A percentile compares a stretch with the other conserved stretches of the same genome.
phyloP scores from a whole-genome alignment of 2,797 vertebrate genomes.

The Aplochiton taeniatus region DNA sequence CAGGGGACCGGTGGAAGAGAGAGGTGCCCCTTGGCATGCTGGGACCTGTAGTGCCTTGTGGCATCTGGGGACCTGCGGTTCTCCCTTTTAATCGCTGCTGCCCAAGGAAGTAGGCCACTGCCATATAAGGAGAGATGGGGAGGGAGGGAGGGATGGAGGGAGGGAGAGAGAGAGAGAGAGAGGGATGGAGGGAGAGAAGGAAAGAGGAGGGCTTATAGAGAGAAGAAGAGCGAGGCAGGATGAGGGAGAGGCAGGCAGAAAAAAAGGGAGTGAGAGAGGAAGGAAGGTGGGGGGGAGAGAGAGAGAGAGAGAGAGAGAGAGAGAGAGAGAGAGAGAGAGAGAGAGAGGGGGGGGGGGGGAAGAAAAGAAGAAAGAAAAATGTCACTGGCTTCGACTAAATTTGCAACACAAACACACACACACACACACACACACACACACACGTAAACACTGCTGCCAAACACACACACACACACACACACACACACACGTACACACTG shows the following conservation, averaged over 20 bases:
- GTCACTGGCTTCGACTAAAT: background rate
- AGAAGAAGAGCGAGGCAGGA: constrained; percentile 2
- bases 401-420: background rate
- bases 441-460: background rate
- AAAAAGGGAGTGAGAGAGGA: background rate
- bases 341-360: background rate
- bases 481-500: constrained; percentile 14
- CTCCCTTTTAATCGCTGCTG: constrained; percentile 61
- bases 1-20: constrained; percentile 39
- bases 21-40: constrained; percentile 48
- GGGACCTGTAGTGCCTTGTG: constrained; percentile 56
- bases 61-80: constrained; percentile 54
- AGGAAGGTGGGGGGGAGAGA: constrained; percentile 1
- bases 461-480: constrained; percentile 7
- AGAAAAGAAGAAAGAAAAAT: background rate
- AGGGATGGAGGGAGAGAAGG: background rate
- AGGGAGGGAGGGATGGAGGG: background rate
- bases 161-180: background rate
- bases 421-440: constrained; percentile 18
- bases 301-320: background rate
- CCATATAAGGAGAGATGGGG: constrained; percentile 29
- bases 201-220: constrained; percentile 15
- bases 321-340: background rate
- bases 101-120: constrained; percentile 70
- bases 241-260: background rate